Base-by-base conservation (phyloP, 2,888 invertebrate species). In the Heliconius aoede region DNA sequence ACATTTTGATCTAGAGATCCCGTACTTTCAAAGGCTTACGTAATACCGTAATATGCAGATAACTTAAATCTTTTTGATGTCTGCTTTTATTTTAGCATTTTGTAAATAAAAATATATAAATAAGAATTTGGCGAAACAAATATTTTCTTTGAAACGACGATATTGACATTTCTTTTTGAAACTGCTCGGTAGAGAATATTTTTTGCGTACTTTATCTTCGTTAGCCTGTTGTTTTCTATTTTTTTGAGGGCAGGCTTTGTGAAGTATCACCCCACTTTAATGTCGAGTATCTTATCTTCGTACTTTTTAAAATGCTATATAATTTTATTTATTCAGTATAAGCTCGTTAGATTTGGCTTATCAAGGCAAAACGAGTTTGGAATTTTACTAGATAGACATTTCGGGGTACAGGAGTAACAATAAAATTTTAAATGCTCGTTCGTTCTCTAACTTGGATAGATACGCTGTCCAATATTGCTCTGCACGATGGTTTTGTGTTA, bases 141-240 rank as follows among this genome's bases (percentile, higher is more conserved):
- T 64, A 51, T 61, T 40, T 80, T 79, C 67, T 69, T 81, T 84
- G 83, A 82, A 83, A 83, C 80, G 84, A 79, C 83, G 72, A 72
- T 46, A 74, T 75, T 78, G 76, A 76, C 75, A 77, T 80, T 79
- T 77, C 76, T 68, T 76, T 74, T 68, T 72, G 74, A 69, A 76
- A 76, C 68, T 55, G 71, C 75, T 65, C 58, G 75, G 64, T 60
- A 68, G 78, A 81, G 69, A 77, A 79, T 75, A 77, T 76, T 72
- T 81, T 81, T 80, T 81, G 72, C 76, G 77, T 74, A 78, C 78
- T 79, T 80, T 78, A 79, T 81, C 79, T 80, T 81, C 78, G 80
- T 81, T 80, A 79, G 79, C 67, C 73, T 73, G 73, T 74, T 76
- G 58, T 74, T 74, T 77, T 79, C 72, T 76, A 77, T 78, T 78